These are phyloP conservation scores for Botia almorhae DNA, from an alignment of 2,797 vertebrate genomes.

Conservation along the genomic window DNA sequence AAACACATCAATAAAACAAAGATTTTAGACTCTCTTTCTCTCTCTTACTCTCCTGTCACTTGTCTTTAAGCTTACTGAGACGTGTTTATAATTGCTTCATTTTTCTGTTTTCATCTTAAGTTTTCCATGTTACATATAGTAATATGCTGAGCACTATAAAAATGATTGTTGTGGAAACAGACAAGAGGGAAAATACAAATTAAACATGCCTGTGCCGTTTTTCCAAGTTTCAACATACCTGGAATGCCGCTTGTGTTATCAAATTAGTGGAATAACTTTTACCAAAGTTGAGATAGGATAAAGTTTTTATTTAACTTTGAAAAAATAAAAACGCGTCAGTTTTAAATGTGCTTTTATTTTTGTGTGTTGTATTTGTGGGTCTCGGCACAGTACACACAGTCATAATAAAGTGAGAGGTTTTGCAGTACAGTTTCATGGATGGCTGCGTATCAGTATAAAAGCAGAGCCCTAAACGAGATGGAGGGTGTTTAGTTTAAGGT, in stretches of 20 bases:
- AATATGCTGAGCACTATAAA: too few relatives aligned
- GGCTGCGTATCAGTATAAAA: slow-evolving; percentile 6
- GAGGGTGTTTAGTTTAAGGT: slow-evolving; percentile 52
- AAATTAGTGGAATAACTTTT: not conserved
- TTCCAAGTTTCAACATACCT: not conserved
- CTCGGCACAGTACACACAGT: slow-evolving; percentile 45
- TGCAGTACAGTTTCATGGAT: slow-evolving; percentile 10
- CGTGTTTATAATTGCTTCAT: too few relatives aligned
- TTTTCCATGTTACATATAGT: too few relatives aligned
- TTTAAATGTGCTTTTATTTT: not conserved
- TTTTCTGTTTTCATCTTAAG: not conserved
- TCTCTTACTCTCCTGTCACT: too few relatives aligned
- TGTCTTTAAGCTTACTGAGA: too few relatives aligned
- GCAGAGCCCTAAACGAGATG: slow-evolving; percentile 6
- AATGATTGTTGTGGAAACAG: too few relatives aligned
- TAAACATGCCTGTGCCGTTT: not conserved
- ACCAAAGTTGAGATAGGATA: not conserved
- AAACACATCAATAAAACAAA: too few relatives aligned
- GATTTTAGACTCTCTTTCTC: too few relatives aligned
- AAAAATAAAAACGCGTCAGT: not conserved
- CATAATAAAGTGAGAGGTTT: slow-evolving; percentile 28
- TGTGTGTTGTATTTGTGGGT: slow-evolving; percentile 45
- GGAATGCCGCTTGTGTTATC: not conserved
- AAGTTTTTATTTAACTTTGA: not conserved
- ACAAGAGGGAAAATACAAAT: too few relatives aligned